These are phyloP conservation scores for Parus major DNA, from an alignment of 2,113 vertebrate genomes.

Conservation along the genomic window DNA sequence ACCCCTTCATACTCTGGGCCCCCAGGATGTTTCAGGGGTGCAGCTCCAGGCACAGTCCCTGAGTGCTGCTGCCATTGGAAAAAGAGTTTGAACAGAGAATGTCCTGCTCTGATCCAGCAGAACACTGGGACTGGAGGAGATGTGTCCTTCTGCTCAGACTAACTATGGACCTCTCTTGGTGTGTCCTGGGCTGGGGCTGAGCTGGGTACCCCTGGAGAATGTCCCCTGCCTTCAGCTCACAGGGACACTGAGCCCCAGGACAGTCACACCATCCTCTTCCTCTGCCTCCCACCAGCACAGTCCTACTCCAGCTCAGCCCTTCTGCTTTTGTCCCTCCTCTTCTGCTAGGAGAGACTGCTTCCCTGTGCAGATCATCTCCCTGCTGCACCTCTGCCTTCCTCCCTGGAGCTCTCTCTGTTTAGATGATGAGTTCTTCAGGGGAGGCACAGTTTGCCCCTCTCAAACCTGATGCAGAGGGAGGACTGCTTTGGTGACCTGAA, in stretches of 20 bases:
- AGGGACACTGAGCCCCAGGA: neutral
- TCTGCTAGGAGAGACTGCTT: neutral
- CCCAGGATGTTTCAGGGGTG: neutral
- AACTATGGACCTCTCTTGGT: neutral
- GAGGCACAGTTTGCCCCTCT: neutral
- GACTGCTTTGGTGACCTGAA: neutral
- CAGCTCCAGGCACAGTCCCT: neutral
- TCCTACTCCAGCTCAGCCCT: neutral
- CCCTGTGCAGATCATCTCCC: neutral
- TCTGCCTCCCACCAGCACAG: neutral
- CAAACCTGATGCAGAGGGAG: neutral
- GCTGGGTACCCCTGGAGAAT: neutral
- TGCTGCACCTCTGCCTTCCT: neutral
- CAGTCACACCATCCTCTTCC: neutral
- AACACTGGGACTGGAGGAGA: fast-evolving
- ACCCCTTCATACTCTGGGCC: fast-evolving
- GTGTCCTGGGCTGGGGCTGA: neutral
- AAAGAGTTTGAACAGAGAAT: neutral
- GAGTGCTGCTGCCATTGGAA: fast-evolving
- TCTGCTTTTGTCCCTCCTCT: neutral
- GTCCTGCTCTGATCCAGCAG: no score
- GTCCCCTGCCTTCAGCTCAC: neutral
- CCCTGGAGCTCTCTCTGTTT: neutral
- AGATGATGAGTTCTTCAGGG: neutral
- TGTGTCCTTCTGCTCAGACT: neutral